Evolutionary conservation across 2,113 vertebrate species (phyloP).

Genomic region (Toxotes chatareus): DNA sequence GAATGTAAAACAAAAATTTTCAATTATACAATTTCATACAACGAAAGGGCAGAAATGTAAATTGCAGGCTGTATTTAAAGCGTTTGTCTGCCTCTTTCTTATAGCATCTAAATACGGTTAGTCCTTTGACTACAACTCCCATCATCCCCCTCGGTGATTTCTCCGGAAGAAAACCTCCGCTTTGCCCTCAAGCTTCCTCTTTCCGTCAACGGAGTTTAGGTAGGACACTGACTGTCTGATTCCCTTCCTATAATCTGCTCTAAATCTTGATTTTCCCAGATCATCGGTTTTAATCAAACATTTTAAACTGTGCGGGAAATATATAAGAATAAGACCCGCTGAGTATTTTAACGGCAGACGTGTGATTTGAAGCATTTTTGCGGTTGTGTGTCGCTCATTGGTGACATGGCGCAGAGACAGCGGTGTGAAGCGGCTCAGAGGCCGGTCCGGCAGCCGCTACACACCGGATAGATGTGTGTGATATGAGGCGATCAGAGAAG

Average conservation of each 20-base stretch:
- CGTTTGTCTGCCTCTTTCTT: background rate
- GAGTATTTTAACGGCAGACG: slow-evolving; percentile 37
- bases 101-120: accelerated
- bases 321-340: accelerated
- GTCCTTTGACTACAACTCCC: slow-evolving; percentile 66
- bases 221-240: slow-evolving; percentile 56
- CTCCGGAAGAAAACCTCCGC: slow-evolving; percentile 84
- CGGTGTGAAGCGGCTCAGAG: slow-evolving; percentile 30
- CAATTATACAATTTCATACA: no score
- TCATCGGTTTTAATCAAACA: slow-evolving; percentile 68
- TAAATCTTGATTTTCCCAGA: slow-evolving; percentile 66
- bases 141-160: slow-evolving; percentile 37
- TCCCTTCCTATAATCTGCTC: slow-evolving; percentile 58
- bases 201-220: slow-evolving; percentile 85
- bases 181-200: slow-evolving; percentile 78
- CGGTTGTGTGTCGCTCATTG: slow-evolving; percentile 1
- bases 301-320: background rate
- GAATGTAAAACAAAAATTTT: no score
- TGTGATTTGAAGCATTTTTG: background rate
- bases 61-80: no score
- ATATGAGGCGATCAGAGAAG: accelerated
- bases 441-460: slow-evolving; percentile 15
- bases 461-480: accelerated
- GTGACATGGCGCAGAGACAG: slow-evolving; percentile 58
- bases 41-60: no score